Base-by-base conservation (phyloP, 2,113 vertebrate species). In the Origma solitaria region DNA sequence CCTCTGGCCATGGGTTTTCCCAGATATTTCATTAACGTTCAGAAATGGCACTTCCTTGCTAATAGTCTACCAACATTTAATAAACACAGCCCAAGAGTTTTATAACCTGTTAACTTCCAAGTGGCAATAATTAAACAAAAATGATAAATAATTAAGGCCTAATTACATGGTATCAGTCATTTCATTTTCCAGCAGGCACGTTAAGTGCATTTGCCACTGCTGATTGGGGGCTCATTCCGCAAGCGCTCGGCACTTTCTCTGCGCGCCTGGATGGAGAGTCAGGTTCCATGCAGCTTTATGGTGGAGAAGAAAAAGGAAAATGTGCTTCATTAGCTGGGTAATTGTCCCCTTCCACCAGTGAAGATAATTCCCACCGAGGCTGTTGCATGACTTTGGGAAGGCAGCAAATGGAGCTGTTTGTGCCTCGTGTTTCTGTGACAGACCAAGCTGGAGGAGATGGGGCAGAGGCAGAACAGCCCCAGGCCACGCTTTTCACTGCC, bases 121-220 rank as follows among this genome's bases (percentile, higher is more conserved):
- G 98, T 97, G 97, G 96, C 95, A 97, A 97, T 98, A 98, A 98
- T 98, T 98, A 98, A 98, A 97, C 96, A 98, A 98, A 98, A 98
- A 98, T 97, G 97, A 98, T 98, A 98, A 98, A 98, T 98, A 98
- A 98, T 98, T 98, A 98, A 98, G 97, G 92, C 61, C 96, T 98
- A 98, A 98, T 98, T 98, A 97, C 94, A 97, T 94, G 93, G 94
- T 97, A 98, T 98, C 96, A 95, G 96, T 98, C 97, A 97, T 98
- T 98, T 97, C 95, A 96, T 97, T 98, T 98, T 97, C 93, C 94
- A 95, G 96, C 81, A 88, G 71, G 75, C 81, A 76, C 10, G 30
- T 90, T 95, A 83, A 95, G 94, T 95, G 93, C 86, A 15, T 97
- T 94, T 94, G 93, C 96, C 96, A 94, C 92, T 96, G 14, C 93